Conservation (phyloP, 2,888 invertebrate species). For the Drosophila birchii region DNA sequence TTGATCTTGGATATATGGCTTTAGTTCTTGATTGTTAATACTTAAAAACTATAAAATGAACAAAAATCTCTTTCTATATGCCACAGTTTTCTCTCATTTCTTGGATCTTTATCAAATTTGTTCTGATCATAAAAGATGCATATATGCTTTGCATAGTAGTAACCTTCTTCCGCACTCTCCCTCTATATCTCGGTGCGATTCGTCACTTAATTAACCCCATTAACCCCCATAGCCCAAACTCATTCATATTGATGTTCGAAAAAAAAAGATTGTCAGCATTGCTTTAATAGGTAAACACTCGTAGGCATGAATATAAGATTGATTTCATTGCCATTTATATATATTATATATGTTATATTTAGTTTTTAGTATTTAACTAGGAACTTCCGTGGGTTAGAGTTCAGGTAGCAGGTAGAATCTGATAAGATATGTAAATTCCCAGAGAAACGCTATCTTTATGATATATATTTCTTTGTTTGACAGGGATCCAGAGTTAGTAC, state of each 20-base stretch:
- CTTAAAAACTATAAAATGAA: neutral
- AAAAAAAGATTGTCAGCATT: constrained; percentile 48
- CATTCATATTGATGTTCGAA: constrained; percentile 50
- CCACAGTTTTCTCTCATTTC: neutral
- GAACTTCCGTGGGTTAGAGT: neutral
- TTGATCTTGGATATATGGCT: no score
- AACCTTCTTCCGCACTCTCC: constrained; percentile 11
- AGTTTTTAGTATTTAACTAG: neutral
- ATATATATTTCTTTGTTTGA: neutral
- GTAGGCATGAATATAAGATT: constrained; percentile 1
- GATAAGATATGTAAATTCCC: neutral
- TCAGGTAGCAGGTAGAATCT: neutral
- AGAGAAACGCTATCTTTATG: neutral
- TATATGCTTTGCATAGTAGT: constrained; percentile 4
- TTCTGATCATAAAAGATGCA: neutral
- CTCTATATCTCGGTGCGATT: neutral
- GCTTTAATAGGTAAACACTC: constrained; percentile 37
- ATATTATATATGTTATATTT: no score
- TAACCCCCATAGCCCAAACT: constrained; percentile 58
- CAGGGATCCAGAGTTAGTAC: constrained; percentile 87
- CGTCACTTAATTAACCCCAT: constrained; percentile 65
- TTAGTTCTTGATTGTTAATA: no score
- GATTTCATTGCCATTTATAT: neutral
- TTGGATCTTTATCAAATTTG: neutral
- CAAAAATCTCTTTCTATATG: neutral